Evolutionary conservation across 2,888 invertebrate species (phyloP), one percentile per base, ranked within the genome.

Genomic region (Heliconius ethilla): DNA sequence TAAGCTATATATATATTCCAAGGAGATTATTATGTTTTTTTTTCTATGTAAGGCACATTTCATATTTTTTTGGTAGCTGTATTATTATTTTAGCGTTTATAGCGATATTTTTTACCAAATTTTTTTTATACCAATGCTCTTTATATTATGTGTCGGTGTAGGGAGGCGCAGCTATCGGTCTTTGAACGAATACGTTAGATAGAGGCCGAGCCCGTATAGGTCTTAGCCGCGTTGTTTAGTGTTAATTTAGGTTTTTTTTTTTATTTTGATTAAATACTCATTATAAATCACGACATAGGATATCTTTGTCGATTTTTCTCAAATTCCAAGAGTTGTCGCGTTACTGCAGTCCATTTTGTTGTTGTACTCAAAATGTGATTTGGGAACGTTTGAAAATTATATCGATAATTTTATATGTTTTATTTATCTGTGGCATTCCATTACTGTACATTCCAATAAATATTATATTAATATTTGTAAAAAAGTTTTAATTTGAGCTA

Each of bases 71-170:
- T 85, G 90, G 90, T 93, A 93, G 92, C 90, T 92, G 89, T 85
- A 85, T 83, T 89, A 86, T 92, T 92, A 89, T 82, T 87, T 85
- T 90, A 92, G 91, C 87, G 89, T 90, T 89, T 91, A 91, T 88
- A 80, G 69, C 75, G 83, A 86, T 82, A 82, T 88, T 89, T 89
- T 89, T 92, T 92, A 93, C 93, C 93, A 93, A 94, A 93, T 93
- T 93, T 87, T 88, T 91, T 90, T 89, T 88, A 93, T 93, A 93
- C 93, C 94, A 94, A 93, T 94, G 93, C 90, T 91, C 89, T 91
- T 51, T 91, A 91, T 90, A 89, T 86, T 88, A 86, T 87, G 86
- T 87, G 79, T 81, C 59, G 79, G 75, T 85, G 82, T 84, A 83
- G 82, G 82, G 83, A 85, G 86, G 85, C 84, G 88, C 87, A 86